phyloP scores from a whole-genome alignment of 2,888 invertebrate species.

The Prosapia bicincta region DNA sequence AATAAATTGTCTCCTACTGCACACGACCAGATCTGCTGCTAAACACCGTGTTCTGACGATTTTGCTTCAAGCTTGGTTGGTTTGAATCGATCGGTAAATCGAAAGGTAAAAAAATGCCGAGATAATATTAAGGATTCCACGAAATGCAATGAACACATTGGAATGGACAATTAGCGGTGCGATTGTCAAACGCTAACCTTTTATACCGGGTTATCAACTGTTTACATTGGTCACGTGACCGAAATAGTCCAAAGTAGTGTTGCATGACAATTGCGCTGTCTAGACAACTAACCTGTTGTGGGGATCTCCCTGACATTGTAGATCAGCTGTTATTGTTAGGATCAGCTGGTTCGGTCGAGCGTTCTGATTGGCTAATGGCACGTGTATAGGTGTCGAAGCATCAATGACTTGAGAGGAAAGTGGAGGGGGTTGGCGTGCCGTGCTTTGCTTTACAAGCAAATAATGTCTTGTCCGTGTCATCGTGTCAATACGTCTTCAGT shows the following conservation, averaged over 20 bases:
- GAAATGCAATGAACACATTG: too few relatives aligned
- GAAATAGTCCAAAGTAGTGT: background rate
- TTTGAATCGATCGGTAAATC: too few relatives aligned
- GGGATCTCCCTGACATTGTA: background rate
- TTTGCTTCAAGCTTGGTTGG: too few relatives aligned
- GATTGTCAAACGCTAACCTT: too few relatives aligned
- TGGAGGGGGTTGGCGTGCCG: slow-evolving; percentile 11
- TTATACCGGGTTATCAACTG: background rate
- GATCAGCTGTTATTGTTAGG: background rate
- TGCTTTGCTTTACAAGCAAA: slow-evolving; percentile 14
- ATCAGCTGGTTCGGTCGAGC: slow-evolving; percentile 2
- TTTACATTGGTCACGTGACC: background rate
- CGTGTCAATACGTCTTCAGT: slow-evolving; percentile 10
- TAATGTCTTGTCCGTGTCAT: slow-evolving; percentile 4
- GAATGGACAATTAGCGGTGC: too few relatives aligned
- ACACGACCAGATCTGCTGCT: too few relatives aligned
- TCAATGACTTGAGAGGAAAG: slow-evolving; percentile 12
- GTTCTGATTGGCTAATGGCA: slow-evolving; percentile 9
- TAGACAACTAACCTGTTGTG: background rate
- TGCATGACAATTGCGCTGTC: background rate
- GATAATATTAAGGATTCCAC: too few relatives aligned
- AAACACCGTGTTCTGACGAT: too few relatives aligned
- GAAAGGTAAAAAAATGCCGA: too few relatives aligned
- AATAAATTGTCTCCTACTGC: too few relatives aligned
- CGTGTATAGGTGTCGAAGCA: slow-evolving; percentile 18